Evolutionary conservation across 2,888 invertebrate species (phyloP).

Genomic region (Parnassius mnemosyne): DNA sequence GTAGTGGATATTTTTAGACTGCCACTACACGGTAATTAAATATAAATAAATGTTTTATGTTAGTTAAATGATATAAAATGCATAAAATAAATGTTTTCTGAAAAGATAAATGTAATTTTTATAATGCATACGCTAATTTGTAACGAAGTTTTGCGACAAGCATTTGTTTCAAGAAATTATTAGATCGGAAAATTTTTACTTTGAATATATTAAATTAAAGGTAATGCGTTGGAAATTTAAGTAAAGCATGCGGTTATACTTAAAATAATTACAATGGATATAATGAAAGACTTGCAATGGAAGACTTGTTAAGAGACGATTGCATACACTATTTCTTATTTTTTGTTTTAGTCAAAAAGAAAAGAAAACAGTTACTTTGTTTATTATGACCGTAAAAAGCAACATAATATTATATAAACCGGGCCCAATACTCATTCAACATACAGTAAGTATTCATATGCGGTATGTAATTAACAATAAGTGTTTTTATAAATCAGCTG

Average conservation of each 20-base stretch:
- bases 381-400: neutral
- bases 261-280: constrained; percentile 4
- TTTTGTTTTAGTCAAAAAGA: neutral
- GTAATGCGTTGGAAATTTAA: constrained; percentile 3
- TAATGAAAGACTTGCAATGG: constrained; percentile 16
- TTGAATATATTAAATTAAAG: constrained; percentile 13
- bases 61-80: no score
- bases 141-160: no score
- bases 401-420: no score
- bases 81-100: no score
- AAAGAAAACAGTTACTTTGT: neutral
- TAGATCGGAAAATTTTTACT: no score
- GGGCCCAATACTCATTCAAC: neutral
- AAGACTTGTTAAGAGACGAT: constrained; percentile 6
- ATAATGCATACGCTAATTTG: no score
- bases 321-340: neutral
- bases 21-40: no score
- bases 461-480: neutral
- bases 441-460: neutral
- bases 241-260: constrained; percentile 7
- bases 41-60: no score
- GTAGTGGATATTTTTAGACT: no score
- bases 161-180: no score
- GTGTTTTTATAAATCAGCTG: no score
- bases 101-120: no score